phyloP scores from a whole-genome alignment of 2,888 invertebrate species.

The Drosophila meridiana region DNA sequence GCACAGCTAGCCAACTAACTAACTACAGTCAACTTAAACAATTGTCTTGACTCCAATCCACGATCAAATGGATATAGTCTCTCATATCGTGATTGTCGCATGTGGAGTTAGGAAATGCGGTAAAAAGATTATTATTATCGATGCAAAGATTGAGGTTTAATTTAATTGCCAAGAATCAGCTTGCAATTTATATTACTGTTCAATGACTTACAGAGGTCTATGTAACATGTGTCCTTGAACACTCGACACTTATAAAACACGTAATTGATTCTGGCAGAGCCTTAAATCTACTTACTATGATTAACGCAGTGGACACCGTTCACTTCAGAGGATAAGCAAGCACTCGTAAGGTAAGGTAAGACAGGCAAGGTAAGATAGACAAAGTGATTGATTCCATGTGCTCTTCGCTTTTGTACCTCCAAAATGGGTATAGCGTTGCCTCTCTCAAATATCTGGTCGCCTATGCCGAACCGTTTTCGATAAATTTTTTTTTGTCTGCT shows the following conservation, averaged over 20 bases:
- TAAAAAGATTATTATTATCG: neutral
- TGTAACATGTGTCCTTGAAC: conserved; percentile 25
- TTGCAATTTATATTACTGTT: neutral
- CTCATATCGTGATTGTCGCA: neutral
- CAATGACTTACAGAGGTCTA: neutral
- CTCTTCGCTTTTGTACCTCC: conserved; percentile 5
- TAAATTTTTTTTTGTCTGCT: conserved; percentile 52
- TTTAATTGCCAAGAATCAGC: neutral
- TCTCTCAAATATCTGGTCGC: conserved; percentile 32
- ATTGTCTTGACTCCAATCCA: neutral
- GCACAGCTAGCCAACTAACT: neutral
- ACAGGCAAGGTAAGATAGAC: conserved; percentile 7
- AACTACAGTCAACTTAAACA: neutral
- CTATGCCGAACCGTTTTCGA: conserved; percentile 56
- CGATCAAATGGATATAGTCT: neutral
- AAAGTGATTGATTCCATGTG: conserved; percentile 47
- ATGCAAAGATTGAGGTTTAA: neutral
- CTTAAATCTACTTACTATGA: conserved; percentile 24
- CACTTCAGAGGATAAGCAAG: conserved; percentile 46
- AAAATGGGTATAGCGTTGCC: conserved; percentile 11
- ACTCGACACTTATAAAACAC: conserved; percentile 50
- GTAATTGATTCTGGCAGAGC: conserved; percentile 78
- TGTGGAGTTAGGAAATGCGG: neutral
- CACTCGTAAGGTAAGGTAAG: neutral
- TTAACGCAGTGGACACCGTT: conserved; percentile 11